Percentiles rank a stretch among this genome's conserved stretches.
phyloP scores from a whole-genome alignment of 2,113 vertebrate species.

The Scopus umbretta region DNA sequence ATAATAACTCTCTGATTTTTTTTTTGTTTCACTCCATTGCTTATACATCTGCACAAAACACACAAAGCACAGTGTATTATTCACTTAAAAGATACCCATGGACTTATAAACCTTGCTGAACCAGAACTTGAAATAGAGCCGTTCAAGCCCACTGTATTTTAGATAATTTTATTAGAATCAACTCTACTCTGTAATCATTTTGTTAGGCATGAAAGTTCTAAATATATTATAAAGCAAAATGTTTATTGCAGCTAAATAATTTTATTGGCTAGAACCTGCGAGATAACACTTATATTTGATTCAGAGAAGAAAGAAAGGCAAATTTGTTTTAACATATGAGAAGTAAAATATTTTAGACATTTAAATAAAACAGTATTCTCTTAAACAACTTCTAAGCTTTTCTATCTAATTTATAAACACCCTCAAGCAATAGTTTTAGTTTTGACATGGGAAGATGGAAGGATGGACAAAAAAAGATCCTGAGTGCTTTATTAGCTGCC shows the following conservation, averaged over 20 bases:
- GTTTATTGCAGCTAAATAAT: background rate
- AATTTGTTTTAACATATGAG: background rate
- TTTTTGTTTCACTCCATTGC: background rate
- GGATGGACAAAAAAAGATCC: background rate
- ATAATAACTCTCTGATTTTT: background rate
- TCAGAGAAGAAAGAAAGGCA: background rate
- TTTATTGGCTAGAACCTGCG: background rate
- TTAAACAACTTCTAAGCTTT: background rate
- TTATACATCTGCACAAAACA: background rate
- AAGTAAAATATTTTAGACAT: background rate
- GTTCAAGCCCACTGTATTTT: background rate
- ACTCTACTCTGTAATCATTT: background rate
- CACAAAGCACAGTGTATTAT: background rate
- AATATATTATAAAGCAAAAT: background rate
- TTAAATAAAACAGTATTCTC: background rate
- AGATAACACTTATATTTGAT: background rate
- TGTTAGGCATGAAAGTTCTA: background rate
- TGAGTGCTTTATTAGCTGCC: slow-evolving; percentile 11
- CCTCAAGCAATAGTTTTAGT: background rate
- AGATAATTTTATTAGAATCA: background rate
- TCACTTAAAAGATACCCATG: background rate
- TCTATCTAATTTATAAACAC: background rate
- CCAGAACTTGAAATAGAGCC: background rate
- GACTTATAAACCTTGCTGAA: background rate
- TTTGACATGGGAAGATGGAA: background rate